Conservation (phyloP, 2,113 vertebrate genomes). For the Hypomesus transpacificus region DNA sequence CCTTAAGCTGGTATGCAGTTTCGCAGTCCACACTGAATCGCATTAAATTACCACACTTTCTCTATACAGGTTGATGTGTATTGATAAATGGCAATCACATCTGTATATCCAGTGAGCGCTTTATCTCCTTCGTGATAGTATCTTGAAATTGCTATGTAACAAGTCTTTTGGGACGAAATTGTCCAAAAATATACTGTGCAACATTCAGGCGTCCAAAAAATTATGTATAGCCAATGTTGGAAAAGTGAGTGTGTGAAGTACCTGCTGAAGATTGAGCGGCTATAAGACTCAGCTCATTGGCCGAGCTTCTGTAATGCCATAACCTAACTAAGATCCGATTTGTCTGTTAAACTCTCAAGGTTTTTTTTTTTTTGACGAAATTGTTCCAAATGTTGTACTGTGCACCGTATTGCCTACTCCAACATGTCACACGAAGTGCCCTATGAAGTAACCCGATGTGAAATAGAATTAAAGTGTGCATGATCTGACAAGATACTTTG, state of each 20-base stretch:
- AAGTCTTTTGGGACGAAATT: not conserved
- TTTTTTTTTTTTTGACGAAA: no score
- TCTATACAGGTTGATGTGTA: no score
- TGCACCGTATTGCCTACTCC: no score
- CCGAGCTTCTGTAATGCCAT: not conserved
- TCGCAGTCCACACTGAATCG: not conserved
- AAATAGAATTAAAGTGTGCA: no score
- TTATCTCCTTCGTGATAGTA: not conserved
- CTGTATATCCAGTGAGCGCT: not conserved
- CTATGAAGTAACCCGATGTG: no score
- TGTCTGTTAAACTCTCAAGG: not conserved
- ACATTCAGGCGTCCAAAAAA: not conserved
- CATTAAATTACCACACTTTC: not conserved
- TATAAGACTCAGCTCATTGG: not conserved
- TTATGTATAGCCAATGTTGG: not conserved
- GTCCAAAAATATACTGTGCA: not conserved
- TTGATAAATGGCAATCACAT: not conserved
- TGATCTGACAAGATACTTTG: not conserved
- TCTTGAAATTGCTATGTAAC: no score
- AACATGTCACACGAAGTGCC: no score
- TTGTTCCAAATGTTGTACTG: no score
- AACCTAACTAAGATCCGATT: not conserved
- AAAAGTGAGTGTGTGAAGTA: not conserved
- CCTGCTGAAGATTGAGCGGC: not conserved
- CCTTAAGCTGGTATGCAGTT: no score